Evolutionary conservation across 2,888 invertebrate species (phyloP).

Genomic region (Standfussiana lucernea): DNA sequence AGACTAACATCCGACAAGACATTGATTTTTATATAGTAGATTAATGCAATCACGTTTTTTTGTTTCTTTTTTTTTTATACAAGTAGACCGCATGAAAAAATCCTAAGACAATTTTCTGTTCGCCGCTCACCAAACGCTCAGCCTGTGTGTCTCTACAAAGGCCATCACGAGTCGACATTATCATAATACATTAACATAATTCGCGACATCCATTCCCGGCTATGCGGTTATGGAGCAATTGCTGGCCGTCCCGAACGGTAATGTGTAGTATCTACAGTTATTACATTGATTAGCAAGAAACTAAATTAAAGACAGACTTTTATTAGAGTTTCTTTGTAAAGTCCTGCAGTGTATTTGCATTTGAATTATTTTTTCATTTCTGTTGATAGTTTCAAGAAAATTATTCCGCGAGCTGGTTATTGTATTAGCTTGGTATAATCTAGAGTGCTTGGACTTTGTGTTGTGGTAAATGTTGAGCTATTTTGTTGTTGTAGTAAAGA

Average conservation of each 20-base stretch:
- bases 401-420: background rate
- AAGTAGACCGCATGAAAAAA: too few species aligned
- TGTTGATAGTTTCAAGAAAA: conserved; percentile 33
- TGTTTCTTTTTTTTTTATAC: too few species aligned
- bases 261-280: conserved; percentile 72
- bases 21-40: too few species aligned
- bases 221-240: conserved; percentile 73
- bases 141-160: conserved; percentile 71
- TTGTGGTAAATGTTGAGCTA: background rate
- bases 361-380: conserved; percentile 36
- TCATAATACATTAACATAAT: conserved; percentile 84
- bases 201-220: conserved; percentile 77
- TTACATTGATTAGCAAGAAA: conserved; percentile 72
- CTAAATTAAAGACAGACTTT: conserved; percentile 44
- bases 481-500: background rate
- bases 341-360: conserved; percentile 39
- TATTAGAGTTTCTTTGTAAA: conserved; percentile 14
- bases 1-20: too few species aligned
- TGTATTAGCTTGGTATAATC: background rate
- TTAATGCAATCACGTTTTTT: too few species aligned
- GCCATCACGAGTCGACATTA: conserved; percentile 78
- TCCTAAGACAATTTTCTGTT: too few species aligned
- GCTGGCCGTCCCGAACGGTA: conserved; percentile 70
- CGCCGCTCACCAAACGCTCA: conserved; percentile 39
- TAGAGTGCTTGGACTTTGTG: conserved; percentile 11